These are phyloP conservation scores for Macquaria ambigua DNA, from an alignment of 2,113 vertebrate species.

Conservation along the genomic window DNA sequence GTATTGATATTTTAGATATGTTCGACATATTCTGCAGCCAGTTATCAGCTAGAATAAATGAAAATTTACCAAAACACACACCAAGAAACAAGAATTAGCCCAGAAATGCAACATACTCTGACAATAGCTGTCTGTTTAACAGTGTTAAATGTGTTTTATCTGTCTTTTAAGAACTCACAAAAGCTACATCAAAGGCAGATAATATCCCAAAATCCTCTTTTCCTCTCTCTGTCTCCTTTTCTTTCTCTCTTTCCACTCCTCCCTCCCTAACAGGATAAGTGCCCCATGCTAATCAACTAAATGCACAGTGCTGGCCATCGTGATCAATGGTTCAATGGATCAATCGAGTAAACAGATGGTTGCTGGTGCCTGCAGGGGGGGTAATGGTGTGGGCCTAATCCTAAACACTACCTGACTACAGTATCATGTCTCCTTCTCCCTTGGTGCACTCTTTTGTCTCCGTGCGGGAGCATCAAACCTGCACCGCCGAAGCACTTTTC, in stretches of 20 bases:
- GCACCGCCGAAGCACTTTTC: conserved; percentile 48
- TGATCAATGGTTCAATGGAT: conserved; percentile 79
- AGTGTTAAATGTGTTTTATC: conserved; percentile 36
- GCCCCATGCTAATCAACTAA: conserved; percentile 79
- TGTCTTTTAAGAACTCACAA: conserved; percentile 39
- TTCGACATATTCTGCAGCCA: background rate
- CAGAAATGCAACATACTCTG: background rate
- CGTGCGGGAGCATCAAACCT: conserved; percentile 26
- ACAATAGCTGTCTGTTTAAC: conserved; percentile 53
- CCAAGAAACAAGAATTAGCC: conserved; percentile 11
- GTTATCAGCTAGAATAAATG: background rate
- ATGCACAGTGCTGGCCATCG: conserved; percentile 61
- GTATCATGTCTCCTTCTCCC: conserved; percentile 56
- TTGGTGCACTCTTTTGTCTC: conserved; percentile 20
- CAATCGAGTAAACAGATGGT: conserved; percentile 77
- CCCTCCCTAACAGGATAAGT: conserved; percentile 79
- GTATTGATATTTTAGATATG: background rate
- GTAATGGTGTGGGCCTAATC: conserved; percentile 47
- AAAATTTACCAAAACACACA: background rate
- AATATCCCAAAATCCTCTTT: conserved; percentile 71
- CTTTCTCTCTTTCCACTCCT: conserved; percentile 39
- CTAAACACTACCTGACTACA: conserved; percentile 66
- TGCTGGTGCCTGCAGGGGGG: conserved; percentile 26
- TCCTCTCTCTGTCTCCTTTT: conserved; percentile 35
- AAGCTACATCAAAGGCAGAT: conserved; percentile 66